phyloP scores from a whole-genome alignment of 2,797 vertebrate genomes.

The Brachyalestes nurse region DNA sequence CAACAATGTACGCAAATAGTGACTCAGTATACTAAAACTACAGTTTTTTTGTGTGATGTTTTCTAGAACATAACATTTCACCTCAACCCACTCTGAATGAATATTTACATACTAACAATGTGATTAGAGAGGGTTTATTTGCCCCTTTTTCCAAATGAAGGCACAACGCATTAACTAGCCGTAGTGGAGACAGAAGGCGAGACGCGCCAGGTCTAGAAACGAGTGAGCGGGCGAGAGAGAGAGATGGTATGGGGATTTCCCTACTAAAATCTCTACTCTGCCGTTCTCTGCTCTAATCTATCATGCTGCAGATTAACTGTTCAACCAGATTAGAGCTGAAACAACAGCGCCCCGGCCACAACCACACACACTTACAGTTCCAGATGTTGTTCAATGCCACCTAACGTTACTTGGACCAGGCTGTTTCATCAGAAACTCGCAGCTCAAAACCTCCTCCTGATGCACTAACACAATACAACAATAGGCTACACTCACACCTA shows the following conservation, averaged over 20 bases:
- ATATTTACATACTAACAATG: no score
- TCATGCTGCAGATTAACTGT: slow-evolving; percentile 39
- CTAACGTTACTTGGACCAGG: background rate
- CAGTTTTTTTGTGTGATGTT: no score
- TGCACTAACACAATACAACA: background rate
- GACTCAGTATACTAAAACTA: no score
- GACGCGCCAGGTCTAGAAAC: background rate
- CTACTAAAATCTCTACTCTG: slow-evolving; percentile 24
- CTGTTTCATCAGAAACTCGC: background rate
- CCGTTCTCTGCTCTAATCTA: slow-evolving; percentile 28
- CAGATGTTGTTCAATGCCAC: background rate
- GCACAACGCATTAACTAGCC: background rate
- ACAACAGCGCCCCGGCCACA: slow-evolving; percentile 7
- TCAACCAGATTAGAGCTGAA: slow-evolving; percentile 35
- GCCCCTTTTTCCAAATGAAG: background rate
- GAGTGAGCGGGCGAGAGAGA: no score
- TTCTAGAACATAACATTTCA: no score
- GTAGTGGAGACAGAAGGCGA: no score
- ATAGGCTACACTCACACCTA: background rate
- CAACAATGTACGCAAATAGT: no score
- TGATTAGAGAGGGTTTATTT: no score
- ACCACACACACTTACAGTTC: background rate
- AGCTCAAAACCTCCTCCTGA: background rate
- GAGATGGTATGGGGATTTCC: slow-evolving; percentile 19
- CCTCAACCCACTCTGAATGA: no score